Conservation (phyloP, 2,888 invertebrate species). For the Pyrochroa serraticornis region DNA sequence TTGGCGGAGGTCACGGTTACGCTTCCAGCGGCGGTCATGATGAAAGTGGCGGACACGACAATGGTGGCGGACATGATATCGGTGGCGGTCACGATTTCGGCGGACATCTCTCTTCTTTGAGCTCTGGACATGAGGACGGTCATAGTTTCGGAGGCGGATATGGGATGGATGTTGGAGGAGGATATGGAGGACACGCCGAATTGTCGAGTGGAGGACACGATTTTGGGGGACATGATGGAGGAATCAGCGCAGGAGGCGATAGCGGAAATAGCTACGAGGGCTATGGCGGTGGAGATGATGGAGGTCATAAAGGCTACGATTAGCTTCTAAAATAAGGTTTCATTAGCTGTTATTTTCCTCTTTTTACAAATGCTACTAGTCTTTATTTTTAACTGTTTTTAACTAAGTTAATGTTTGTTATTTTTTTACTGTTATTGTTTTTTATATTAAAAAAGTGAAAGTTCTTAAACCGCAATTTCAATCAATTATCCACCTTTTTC, state of each 20-base stretch:
- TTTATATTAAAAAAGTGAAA: background rate
- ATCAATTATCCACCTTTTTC: too few species aligned
- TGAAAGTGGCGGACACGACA: background rate
- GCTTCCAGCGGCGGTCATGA: background rate
- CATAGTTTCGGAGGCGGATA: conserved; percentile 22
- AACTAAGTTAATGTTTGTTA: conserved; percentile 20
- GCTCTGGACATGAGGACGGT: conserved; percentile 13
- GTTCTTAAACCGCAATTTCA: background rate
- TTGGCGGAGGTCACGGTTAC: conserved; percentile 6
- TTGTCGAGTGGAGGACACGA: conserved; percentile 37
- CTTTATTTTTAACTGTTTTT: conserved; percentile 21
- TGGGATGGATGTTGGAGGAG: conserved; percentile 13
- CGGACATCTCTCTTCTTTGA: conserved; percentile 15
- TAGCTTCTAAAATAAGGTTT: conserved; percentile 22
- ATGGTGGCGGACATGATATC: background rate
- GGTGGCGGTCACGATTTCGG: background rate
- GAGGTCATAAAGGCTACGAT: conserved; percentile 45
- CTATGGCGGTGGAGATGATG: conserved; percentile 39
- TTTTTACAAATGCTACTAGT: conserved; percentile 31
- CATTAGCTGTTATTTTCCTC: conserved; percentile 1
- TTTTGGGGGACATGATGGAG: conserved; percentile 37
- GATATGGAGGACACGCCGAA: conserved; percentile 29
- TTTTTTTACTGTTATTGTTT: conserved; percentile 18
- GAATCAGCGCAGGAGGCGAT: conserved; percentile 29
- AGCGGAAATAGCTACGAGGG: conserved; percentile 27